These are phyloP conservation scores for Lethrus apterus DNA, from an alignment of 1,140 invertebrate species.

Conservation along the genomic window DNA sequence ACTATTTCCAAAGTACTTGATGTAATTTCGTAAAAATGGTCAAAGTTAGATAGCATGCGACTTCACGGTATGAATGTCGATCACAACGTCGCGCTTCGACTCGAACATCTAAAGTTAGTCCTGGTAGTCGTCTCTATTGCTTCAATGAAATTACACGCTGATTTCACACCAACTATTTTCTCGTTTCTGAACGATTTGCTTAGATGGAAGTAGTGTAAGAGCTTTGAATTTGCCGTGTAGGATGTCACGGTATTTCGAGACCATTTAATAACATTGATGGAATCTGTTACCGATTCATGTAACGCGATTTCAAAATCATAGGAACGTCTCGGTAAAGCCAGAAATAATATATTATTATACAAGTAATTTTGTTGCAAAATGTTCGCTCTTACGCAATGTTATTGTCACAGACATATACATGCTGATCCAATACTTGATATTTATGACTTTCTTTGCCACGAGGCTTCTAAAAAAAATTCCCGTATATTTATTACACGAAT, in stretches of 20 bases:
- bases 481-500: too few relatives aligned
- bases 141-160: slow-evolving; percentile 24
- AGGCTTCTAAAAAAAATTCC: too few relatives aligned
- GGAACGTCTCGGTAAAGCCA: too few relatives aligned
- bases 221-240: slow-evolving; percentile 9
- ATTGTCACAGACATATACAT: too few relatives aligned
- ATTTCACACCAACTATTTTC: slow-evolving; percentile 23
- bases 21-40: slow-evolving; percentile 19
- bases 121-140: slow-evolving; percentile 19
- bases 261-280: slow-evolving; percentile 2
- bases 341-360: too few relatives aligned
- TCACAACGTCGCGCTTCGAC: slow-evolving; percentile 17
- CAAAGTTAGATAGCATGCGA: slow-evolving; percentile 23
- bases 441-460: too few relatives aligned
- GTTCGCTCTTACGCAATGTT: too few relatives aligned
- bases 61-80: slow-evolving; percentile 20
- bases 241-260: too few relatives aligned
- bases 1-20: too few relatives aligned
- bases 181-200: slow-evolving; percentile 22
- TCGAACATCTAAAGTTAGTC: slow-evolving; percentile 16
- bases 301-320: too few relatives aligned
- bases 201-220: slow-evolving; percentile 7
- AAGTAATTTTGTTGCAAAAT: too few relatives aligned
- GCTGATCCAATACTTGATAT: too few relatives aligned
- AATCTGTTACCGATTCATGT: not conserved